Conservation (phyloP, 2,113 vertebrate genomes). For the Erinaceus europaeus region DNA sequence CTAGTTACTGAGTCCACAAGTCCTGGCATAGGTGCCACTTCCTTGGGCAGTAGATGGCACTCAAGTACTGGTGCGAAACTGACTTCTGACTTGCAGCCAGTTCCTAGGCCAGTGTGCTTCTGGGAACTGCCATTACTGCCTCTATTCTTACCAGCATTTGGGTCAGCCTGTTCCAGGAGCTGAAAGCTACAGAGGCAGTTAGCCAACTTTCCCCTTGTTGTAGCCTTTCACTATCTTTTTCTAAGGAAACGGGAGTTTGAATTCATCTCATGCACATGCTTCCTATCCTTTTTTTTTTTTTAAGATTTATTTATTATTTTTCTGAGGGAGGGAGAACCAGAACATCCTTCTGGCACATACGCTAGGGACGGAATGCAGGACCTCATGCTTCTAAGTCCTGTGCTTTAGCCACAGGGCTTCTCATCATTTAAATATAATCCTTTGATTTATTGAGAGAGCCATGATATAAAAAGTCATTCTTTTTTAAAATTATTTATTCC, state of each 20-base stretch:
- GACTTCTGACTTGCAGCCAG: constrained; percentile 36
- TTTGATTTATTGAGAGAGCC: neutral
- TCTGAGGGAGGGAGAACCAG: no score
- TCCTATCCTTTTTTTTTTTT: neutral
- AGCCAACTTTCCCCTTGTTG: constrained; percentile 33
- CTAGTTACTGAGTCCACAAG: neutral
- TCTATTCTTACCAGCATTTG: constrained; percentile 60
- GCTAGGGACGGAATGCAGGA: no score
- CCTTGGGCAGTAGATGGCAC: constrained; percentile 61
- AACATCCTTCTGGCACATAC: no score
- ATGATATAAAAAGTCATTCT: no score
- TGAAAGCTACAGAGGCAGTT: constrained; percentile 52
- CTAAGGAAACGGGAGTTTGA: constrained; percentile 44
- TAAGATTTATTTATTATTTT: no score
- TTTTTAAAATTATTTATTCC: no score
- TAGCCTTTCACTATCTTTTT: constrained; percentile 11
- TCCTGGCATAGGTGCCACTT: neutral
- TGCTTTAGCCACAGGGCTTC: no score
- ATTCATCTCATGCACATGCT: constrained; percentile 16
- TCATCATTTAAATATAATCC: neutral
- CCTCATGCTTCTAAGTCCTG: no score
- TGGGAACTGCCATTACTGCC: constrained; percentile 26
- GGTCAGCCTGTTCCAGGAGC: constrained; percentile 65
- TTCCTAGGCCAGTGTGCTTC: neutral
- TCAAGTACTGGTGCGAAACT: constrained; percentile 9